phyloP scores from a whole-genome alignment of 2,888 invertebrate genomes.

The Thymelicus lineola region DNA sequence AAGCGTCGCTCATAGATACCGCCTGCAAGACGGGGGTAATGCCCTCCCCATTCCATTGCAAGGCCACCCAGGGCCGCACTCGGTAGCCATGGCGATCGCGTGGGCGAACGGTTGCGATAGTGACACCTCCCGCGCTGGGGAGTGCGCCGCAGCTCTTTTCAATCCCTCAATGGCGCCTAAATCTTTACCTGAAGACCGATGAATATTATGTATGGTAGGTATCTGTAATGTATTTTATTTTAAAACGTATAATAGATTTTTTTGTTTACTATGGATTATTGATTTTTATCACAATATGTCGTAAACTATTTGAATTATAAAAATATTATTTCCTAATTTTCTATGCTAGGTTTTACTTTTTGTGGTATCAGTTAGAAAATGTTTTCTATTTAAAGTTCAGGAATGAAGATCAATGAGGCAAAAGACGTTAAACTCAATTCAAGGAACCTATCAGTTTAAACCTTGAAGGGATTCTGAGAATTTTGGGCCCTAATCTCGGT shows the following conservation, averaged over 20 bases:
- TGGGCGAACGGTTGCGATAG: constrained; percentile 78
- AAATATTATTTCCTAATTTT: background rate
- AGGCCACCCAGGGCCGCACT: constrained; percentile 85
- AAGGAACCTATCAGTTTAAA: constrained; percentile 38
- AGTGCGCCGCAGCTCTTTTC: constrained; percentile 64
- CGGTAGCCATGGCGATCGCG: constrained; percentile 77
- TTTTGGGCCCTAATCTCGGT: constrained; percentile 39
- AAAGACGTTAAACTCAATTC: constrained; percentile 42
- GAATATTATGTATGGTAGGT: constrained; percentile 26
- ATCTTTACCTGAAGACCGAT: constrained; percentile 66
- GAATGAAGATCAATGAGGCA: constrained; percentile 19
- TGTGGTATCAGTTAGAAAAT: background rate
- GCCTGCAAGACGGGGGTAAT: constrained; percentile 79
- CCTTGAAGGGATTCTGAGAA: constrained; percentile 43
- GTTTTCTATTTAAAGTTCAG: background rate
- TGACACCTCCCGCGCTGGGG: constrained; percentile 57
- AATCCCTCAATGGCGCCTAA: constrained; percentile 77
- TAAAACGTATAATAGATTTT: too few relatives aligned
- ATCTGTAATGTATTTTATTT: constrained; percentile 5
- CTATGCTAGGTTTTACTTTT: background rate
- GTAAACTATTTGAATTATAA: too few relatives aligned
- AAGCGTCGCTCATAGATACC: constrained; percentile 77
- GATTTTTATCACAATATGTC: too few relatives aligned
- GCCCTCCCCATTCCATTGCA: constrained; percentile 85
- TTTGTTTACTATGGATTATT: background rate